These are phyloP conservation scores for Dorcus parallelipipedus DNA, from an alignment of 2,888 invertebrate genomes.

Conservation along the genomic window DNA sequence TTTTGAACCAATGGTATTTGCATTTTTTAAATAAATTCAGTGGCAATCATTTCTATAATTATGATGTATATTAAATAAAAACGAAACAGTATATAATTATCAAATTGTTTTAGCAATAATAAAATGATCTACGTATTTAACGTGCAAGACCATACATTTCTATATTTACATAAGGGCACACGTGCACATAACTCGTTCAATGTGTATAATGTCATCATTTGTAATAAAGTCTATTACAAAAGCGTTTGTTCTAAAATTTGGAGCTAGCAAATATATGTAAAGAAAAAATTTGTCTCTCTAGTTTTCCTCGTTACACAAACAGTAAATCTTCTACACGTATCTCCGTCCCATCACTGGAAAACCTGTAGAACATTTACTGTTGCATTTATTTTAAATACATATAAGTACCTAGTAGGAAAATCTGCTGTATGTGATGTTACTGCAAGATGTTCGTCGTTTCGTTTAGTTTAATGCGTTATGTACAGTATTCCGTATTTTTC, in stretches of 20 bases:
- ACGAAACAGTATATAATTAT: no score
- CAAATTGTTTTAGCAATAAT: no score
- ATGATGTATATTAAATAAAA: no score
- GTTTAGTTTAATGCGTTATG: background rate
- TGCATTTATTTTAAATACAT: no score
- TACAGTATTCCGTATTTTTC: background rate
- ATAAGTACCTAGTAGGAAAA: background rate
- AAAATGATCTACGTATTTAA: no score
- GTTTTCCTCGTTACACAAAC: background rate
- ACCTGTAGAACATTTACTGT: no score
- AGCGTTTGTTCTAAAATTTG: constrained; percentile 25
- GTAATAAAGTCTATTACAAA: constrained; percentile 11
- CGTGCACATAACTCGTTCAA: background rate
- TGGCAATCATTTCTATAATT: no score
- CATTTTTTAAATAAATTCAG: no score
- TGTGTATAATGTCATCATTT: background rate
- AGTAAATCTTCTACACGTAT: background rate
- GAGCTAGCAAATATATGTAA: constrained; percentile 18
- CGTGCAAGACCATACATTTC: no score
- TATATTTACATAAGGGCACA: background rate
- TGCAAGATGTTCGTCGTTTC: constrained; percentile 7
- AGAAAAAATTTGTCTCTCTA: background rate
- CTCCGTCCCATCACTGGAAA: background rate
- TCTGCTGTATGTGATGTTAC: background rate
- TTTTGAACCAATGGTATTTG: no score